Evolutionary conservation across 2,113 vertebrate species (phyloP).

Genomic region (Piaya cayana): DNA sequence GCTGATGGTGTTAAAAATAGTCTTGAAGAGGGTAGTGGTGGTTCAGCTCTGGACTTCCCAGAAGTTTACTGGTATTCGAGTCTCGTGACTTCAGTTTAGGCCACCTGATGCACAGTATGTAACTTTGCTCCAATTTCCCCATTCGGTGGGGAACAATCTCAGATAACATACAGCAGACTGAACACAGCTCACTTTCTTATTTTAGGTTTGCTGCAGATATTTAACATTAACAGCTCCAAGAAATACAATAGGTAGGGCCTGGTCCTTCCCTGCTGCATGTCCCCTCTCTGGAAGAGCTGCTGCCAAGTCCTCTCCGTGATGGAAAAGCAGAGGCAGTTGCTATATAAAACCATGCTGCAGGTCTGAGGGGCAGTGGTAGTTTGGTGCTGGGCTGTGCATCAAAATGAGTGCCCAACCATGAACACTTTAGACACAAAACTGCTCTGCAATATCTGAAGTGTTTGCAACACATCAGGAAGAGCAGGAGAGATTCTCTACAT

Average conservation of each 20-base stretch:
- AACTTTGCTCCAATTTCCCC: background rate
- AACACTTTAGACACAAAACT: background rate
- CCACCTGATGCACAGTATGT: background rate
- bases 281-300: background rate
- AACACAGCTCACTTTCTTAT: conserved; percentile 17
- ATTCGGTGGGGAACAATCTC: background rate
- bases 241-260: conserved; percentile 32
- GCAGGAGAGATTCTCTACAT: background rate
- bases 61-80: background rate
- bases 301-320: background rate
- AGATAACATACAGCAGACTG: background rate
- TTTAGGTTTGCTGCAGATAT: conserved; percentile 15
- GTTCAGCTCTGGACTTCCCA: conserved; percentile 26
- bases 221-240: background rate
- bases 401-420: fast-evolving
- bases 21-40: background rate
- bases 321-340: background rate
- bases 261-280: background rate
- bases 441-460: background rate
- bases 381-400: background rate
- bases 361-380: background rate
- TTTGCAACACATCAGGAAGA: background rate
- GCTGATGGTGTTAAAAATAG: conserved; percentile 46
- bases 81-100: background rate
- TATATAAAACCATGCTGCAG: background rate